Evolutionary conservation across 2,797 vertebrate species (phyloP), one percentile per base, ranked within the genome.

Genomic region (Amazonetta brasiliensis): DNA sequence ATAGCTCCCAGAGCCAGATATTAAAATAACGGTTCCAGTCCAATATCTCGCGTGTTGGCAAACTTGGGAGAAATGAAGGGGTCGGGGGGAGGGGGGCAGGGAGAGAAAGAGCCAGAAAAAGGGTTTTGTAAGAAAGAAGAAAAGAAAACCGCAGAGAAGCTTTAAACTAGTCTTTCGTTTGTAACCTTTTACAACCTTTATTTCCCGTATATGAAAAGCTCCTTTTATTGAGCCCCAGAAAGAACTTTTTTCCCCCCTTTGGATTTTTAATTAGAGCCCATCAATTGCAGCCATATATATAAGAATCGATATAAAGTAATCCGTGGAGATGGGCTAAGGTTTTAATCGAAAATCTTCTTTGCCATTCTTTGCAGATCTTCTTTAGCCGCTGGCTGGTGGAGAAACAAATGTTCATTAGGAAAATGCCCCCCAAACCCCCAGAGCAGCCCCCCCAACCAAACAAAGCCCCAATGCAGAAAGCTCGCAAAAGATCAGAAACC

Each of bases 261-360:
- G 93, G 97, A 97, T 97, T 97, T 98, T 97, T 98, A 97, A 98
- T 97, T 97, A 97, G 95, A 97, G 93, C 54, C 97, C 96, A 97
- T 97, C 97, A 96, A 96, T 97, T 96, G 97, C 97, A 94, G 94
- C 96, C 96, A 94, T 97, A 97, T 97, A 97, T 98, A 97, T 97
- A 97, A 96, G 97, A 98, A 98, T 98, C 97, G 97, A 98, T 98
- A 98, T 96, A 93, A 97, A 97, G 95, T 97, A 98, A 98, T 97
- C 97, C 97, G 96, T 89, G 93, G 92, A 97, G 97, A 97, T 97
- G 97, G 97, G 97, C 96, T 97, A 93, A 98, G 97, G 97, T 97
- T 97, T 98, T 98, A 98, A 98, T 98, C 96, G 97, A 97, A 98
- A 98, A 98, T 98, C 97, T 98, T 97, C 97, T 98, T 97, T 97